phyloP scores from a whole-genome alignment of 2,113 vertebrate species.

The Podilymbus podiceps region DNA sequence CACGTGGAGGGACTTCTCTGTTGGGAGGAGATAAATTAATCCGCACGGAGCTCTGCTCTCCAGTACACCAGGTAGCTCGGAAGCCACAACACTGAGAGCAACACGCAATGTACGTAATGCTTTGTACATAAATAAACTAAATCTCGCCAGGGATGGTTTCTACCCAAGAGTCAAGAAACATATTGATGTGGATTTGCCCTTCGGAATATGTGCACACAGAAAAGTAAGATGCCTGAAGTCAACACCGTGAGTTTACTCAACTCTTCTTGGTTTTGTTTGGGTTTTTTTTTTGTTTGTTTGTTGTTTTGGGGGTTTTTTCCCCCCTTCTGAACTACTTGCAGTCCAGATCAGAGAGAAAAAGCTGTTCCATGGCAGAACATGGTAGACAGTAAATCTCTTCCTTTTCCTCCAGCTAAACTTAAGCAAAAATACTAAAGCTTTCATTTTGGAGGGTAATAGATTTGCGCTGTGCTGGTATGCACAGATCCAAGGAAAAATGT shows the following conservation, averaged over 20 bases:
- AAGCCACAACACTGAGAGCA: not conserved
- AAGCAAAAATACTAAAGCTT: not conserved
- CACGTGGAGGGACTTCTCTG: not conserved
- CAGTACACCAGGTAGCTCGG: not conserved
- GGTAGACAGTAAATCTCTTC: not conserved
- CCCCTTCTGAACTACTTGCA: not conserved
- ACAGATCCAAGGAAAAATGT: not conserved
- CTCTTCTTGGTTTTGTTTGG: not conserved
- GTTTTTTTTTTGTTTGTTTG: too few relatives aligned
- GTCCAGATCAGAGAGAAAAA: not conserved
- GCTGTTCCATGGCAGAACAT: not conserved
- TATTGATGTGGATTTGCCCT: not conserved
- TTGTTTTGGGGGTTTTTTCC: not conserved
- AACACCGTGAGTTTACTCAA: not conserved
- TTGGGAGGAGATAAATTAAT: not conserved
- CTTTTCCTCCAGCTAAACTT: not conserved
- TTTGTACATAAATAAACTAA: not conserved
- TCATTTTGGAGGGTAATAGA: not conserved
- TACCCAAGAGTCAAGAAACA: not conserved
- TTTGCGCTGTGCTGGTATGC: not conserved
- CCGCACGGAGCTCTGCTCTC: not conserved
- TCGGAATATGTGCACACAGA: not conserved
- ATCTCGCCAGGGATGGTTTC: not conserved
- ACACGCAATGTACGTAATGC: rapidly evolving
- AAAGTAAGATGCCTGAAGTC: not conserved